Base-by-base conservation (phyloP, 2,797 vertebrate species). In the Cetoscarus ocellatus region DNA sequence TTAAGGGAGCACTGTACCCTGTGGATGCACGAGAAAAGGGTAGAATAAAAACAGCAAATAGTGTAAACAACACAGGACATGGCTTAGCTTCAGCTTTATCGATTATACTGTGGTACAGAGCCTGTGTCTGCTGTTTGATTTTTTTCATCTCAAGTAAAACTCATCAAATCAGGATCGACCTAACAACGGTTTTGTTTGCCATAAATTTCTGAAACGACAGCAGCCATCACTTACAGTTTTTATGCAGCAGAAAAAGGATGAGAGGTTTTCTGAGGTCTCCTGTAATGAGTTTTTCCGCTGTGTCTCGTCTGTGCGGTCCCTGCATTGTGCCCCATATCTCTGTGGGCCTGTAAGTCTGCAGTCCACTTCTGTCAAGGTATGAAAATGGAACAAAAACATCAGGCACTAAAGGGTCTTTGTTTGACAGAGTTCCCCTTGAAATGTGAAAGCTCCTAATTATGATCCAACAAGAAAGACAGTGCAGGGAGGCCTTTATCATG, bases 1-100 rank as follows among this genome's bases (percentile, higher is more conserved):
- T 69, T 79, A 78, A 70, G 68, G 39, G 67, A 79, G 74, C 56
- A 65, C 60, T 59, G 63, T 75, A 60, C 59, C 75, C 67, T 70
- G 4, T 60, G 69, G 42, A 73, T 72, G 63, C 67, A 48, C 1
- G 15, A 56, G 52, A 79, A 73, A 67, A 59, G 13, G 42, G 70
- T 76, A 68, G 44, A 73, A 53, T 18, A n/a, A 47, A 17, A 47
- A 47, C 4, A 19, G 80, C 61, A 17, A 38, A 73, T 56, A 1
- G 38, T 67, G 69, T 82, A 72, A 89, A 84, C 67, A 51, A 12
- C 17, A 12, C 34, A 51, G 27, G 43, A 70, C 58, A 55, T 58
- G n/a, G 27, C 70, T 45, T 38, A 4, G 65, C 67, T 68, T 43
- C 17, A 1, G 55, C 51, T 56, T 73, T 65, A 75, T 74, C 42